These are phyloP conservation scores for Cryptoblepharus egeriae DNA, from an alignment of 2,797 vertebrate species.

Conservation along the genomic window DNA sequence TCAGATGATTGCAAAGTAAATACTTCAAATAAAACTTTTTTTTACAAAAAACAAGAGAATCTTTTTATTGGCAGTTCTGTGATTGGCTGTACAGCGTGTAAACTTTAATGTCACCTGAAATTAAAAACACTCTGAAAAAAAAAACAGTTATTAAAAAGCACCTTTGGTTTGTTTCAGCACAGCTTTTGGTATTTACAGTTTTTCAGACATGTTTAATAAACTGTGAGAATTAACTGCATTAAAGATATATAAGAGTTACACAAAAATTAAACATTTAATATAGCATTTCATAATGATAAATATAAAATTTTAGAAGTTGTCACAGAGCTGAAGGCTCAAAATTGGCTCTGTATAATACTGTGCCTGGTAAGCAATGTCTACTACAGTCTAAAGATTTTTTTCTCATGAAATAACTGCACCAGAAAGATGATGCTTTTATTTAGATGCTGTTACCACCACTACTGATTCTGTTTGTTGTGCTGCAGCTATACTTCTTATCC, in stretches of 20 bases:
- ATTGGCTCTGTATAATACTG: constrained; percentile 16
- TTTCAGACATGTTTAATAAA: constrained; percentile 64
- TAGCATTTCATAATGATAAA: constrained; percentile 72
- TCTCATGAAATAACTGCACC: constrained; percentile 38
- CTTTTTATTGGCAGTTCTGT: constrained; percentile 68
- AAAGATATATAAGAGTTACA: constrained; percentile 64
- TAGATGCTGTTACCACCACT: constrained; percentile 11
- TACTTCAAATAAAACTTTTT: constrained; percentile 34
- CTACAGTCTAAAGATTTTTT: background rate
- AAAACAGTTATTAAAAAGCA: constrained; percentile 76
- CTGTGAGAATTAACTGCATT: constrained; percentile 65
- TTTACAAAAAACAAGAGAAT: constrained; percentile 69
- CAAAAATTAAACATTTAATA: constrained; percentile 65
- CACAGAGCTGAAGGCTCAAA: constrained; percentile 44
- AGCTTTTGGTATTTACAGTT: constrained; percentile 69
- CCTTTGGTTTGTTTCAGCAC: constrained; percentile 78
- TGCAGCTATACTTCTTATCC: background rate
- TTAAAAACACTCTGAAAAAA: constrained; percentile 64
- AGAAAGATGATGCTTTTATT: background rate
- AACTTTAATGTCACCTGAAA: constrained; percentile 78
- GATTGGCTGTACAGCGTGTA: constrained; percentile 75
- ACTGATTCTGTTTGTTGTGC: constrained; percentile 3
- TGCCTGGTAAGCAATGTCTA: background rate
- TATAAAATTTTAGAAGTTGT: constrained; percentile 59
- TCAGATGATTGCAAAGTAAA: background rate